Percentiles rank a stretch among this genome's conserved stretches.
Conservation (phyloP, 2,113 vertebrate species). For the Mus pahari region DNA sequence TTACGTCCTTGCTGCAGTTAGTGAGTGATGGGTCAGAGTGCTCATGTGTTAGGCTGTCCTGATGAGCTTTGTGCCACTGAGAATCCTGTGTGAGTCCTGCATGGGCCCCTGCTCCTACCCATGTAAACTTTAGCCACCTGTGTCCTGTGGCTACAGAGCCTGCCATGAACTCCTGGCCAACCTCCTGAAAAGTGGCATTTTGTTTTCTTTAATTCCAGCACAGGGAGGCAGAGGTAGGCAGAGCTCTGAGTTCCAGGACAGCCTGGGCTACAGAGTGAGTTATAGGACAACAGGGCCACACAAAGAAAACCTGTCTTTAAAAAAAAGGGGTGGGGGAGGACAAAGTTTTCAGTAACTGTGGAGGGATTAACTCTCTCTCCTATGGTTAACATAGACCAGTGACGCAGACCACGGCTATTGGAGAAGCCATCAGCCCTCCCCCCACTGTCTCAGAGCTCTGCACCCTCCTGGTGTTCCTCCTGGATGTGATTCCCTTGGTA, state of each 20-base stretch:
- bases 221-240: background rate
- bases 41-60: background rate
- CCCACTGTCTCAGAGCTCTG: slow-evolving; percentile 93
- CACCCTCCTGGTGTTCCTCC: slow-evolving; percentile 93
- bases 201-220: background rate
- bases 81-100: background rate
- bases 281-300: background rate
- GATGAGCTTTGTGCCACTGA: background rate
- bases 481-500: slow-evolving; percentile 97
- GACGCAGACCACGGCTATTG: slow-evolving; percentile 65
- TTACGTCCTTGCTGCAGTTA: background rate
- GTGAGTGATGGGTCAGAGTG: background rate
- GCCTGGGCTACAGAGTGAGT: background rate
- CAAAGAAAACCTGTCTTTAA: background rate
- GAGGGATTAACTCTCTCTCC: slow-evolving; percentile 50
- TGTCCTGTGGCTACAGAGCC: background rate
- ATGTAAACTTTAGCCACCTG: rapidly evolving
- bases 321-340: background rate
- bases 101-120: rapidly evolving
- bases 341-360: background rate
- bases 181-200: background rate
- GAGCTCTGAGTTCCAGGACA: background rate
- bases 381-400: slow-evolving; percentile 77
- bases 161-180: background rate
- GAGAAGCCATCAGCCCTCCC: slow-evolving; percentile 77